A percentile compares a stretch with the other conserved stretches of the same genome.
phyloP scores from a whole-genome alignment of 35 echinoderm and acorn worm genomes.

The Lytechinus variegatus region DNA sequence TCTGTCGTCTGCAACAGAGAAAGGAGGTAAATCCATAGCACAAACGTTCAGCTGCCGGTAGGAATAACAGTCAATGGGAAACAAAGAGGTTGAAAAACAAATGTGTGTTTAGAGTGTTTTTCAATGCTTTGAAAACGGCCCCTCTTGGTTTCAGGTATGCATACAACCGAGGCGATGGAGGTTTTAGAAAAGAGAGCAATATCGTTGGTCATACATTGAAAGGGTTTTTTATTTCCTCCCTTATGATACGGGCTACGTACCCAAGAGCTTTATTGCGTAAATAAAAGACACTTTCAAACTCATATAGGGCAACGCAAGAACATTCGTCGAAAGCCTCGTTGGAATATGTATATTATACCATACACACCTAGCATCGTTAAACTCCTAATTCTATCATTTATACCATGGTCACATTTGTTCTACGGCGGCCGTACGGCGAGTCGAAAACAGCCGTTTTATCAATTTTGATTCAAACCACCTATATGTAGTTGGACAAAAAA shows the following conservation, averaged over 20 bases:
- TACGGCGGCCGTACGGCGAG: no score
- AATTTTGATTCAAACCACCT: no score
- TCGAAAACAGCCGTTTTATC: no score
- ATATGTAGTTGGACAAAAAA: no score
- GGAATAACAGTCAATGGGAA: slow-evolving; percentile 45
- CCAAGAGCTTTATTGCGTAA: background rate
- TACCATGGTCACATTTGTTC: no score
- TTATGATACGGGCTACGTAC: background rate
- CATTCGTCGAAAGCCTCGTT: background rate
- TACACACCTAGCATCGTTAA: background rate
- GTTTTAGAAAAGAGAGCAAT: background rate
- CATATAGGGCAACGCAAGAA: background rate
- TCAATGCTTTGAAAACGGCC: slow-evolving; percentile 18
- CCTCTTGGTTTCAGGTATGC: slow-evolving; percentile 3
- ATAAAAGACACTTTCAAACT: background rate
- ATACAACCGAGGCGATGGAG: background rate
- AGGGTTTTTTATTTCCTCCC: background rate
- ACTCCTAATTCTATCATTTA: background rate
- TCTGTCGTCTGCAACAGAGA: slow-evolving; percentile 23
- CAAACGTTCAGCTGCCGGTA: slow-evolving; percentile 24
- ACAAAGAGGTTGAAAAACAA: slow-evolving; percentile 16
- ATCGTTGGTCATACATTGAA: background rate
- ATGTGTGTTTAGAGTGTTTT: slow-evolving; percentile 19
- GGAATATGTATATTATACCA: background rate
- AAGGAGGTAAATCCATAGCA: background rate